These are phyloP conservation scores for Latheticus oryzae DNA, from an alignment of 2,888 invertebrate genomes.

Conservation along the genomic window DNA sequence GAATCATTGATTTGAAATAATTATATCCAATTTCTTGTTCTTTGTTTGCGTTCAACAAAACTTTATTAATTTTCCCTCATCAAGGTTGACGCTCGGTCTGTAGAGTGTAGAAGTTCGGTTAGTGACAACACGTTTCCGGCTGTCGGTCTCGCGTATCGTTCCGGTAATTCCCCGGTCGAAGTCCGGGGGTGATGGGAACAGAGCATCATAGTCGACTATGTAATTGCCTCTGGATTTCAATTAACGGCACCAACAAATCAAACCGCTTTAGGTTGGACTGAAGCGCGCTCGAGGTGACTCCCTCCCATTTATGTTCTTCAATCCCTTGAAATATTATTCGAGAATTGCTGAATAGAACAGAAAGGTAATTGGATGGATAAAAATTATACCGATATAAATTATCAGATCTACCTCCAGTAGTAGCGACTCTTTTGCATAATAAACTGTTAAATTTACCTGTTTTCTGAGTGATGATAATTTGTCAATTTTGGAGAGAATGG, in stretches of 20 bases:
- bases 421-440: conserved; percentile 20
- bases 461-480: conserved; percentile 15
- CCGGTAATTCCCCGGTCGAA: conserved; percentile 39
- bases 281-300: conserved; percentile 56
- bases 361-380: conserved; percentile 65
- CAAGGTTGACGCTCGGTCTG: conserved; percentile 33
- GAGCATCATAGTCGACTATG: conserved; percentile 58
- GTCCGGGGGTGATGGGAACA: conserved; percentile 44
- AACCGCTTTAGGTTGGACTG: conserved; percentile 64
- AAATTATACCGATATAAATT: conserved; percentile 57
- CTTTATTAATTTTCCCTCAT: conserved; percentile 42
- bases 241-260: conserved; percentile 69
- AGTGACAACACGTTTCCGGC: conserved; percentile 42
- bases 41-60: conserved; percentile 37
- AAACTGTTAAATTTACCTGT: conserved; percentile 17
- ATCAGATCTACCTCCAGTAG: conserved; percentile 25
- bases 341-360: conserved; percentile 65
- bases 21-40: conserved; percentile 29
- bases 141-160: conserved; percentile 42
- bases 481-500: conserved; percentile 17
- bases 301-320: conserved; percentile 63
- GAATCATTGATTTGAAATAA: conserved; percentile 27
- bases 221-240: conserved; percentile 69
- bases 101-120: conserved; percentile 38
- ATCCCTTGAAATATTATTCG: conserved; percentile 66